Evolutionary conservation across 2,888 invertebrate genomes (phyloP), one percentile per base, ranked within the genome.

Genomic region (Caenorhabditis sp.): DNA sequence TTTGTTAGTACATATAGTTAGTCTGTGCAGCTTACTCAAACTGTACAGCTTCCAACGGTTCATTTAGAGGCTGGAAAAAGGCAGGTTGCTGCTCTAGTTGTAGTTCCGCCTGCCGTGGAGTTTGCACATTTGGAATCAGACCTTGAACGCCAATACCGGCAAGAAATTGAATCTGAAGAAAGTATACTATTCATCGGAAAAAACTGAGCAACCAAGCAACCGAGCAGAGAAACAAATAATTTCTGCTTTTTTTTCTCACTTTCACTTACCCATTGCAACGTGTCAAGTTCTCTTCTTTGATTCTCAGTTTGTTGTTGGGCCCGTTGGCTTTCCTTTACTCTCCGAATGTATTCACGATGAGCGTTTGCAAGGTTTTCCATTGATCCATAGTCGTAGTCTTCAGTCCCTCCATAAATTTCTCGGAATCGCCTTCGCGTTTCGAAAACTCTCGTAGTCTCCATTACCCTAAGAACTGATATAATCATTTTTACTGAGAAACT

Each of bases 341-440:
- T 56, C 5, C n/a, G 20, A 0, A 74, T 5, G 20, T 76, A 76
- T 9, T 55, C 44, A 15, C 76, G 37, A 22, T 76, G 76, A 15
- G 76, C 76, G 11, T 67, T 53, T 8, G 76, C 76, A 5, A 67
- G 56, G 35, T 51, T 55, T 44, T 67, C 32, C 44, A 61, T 61
- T 18, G 76, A 67, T 44, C 67, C 76, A 13, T 76, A 76, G 35
- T 76, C 76, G 13, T 22, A 20, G 18, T 35, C 50, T 9, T 32
- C 32, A 0, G 50, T 3, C 2, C 47, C 9, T 2, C 58, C 76
- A 18, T 40, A 76, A 0, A 44, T 24, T 24, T 76, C 76, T 0
- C 22, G 60, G 26, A 67, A 76, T 4, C 60, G 37, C 24, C 32
- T 20, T 1, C 76, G 47, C 0, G 65, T 58, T 22, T 65, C 60